Conservation (phyloP, 2,797 vertebrate species). For the Saxicola maurus region DNA sequence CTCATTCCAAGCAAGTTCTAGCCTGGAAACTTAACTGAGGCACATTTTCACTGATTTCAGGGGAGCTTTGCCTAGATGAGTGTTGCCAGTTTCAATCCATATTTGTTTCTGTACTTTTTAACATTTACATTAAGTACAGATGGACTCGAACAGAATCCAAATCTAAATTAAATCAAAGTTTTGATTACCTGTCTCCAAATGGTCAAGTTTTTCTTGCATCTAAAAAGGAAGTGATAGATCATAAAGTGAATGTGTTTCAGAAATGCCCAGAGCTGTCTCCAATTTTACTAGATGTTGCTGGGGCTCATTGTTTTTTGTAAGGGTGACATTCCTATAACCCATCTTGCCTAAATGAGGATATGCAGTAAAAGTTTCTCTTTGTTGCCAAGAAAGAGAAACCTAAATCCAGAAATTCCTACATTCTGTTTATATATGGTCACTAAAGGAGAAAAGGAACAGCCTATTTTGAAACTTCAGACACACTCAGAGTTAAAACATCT, state of each 20-base stretch:
- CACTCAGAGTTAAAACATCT: background rate
- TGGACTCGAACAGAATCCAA: background rate
- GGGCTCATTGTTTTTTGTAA: background rate
- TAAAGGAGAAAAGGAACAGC: background rate
- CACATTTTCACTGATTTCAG: background rate
- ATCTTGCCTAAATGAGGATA: background rate
- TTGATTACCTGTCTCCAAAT: background rate
- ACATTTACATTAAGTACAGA: conserved; percentile 1
- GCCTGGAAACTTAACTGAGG: background rate
- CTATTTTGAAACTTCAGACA: background rate
- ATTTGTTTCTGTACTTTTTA: background rate
- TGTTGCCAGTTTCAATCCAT: background rate
- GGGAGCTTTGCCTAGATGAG: background rate
- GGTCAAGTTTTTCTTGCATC: background rate
- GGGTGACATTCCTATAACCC: background rate
- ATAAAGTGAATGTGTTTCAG: background rate
- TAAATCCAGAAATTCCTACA: background rate
- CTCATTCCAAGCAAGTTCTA: background rate
- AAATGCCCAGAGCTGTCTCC: background rate
- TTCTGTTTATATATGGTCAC: background rate
- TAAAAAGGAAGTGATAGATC: background rate
- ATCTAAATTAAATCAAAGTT: background rate
- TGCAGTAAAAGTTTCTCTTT: background rate
- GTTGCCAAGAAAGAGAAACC: background rate
- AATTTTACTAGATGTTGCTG: background rate